Evolutionary conservation across 2,797 vertebrate genomes (phyloP), one percentile per base, ranked within the genome.

Genomic region (Pteropus rufus): DNA sequence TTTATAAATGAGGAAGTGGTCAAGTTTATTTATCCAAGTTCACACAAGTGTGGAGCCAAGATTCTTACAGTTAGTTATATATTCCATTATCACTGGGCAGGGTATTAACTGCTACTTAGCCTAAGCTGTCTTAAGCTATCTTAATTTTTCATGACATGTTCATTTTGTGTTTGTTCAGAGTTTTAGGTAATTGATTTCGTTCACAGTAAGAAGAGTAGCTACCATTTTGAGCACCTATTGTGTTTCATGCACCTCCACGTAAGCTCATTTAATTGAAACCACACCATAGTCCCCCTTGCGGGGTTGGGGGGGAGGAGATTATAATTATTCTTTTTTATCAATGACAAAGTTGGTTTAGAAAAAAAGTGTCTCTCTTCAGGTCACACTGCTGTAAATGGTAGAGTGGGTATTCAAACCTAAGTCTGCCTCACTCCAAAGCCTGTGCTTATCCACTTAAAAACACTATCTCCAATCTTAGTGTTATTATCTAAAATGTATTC

Each of bases 121-220:
- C 52, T 56, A 72, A 76, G n/a, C 49, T 87, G 10, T 16, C 31
- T 73, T 87, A 10, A 69, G 46, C 49, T 90, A 16, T 16, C 31
- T 73, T 81, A 14, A 44, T 77, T 91, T 88, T 83, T 21, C 49
- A 64, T 77, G 83, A 31, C 15, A 36, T 70, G 36, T 60, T 93
- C 23, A 72, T 76, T 92, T n/a, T 65, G 10, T 54, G 24, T 69
- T 60, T 84, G 34, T 67, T 36, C 81, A 70, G 15, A 80, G 49
- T 73, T 95, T 95, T 73, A 84, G 69, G 52, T 92, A 80, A 82
- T 29, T 95, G 15, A 14, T 76, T 87, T 91, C 87, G 15, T 82
- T 81, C 36, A 64, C 16, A 80, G 21, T 79, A 62, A 82, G 65
- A 85, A n/a, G 31, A 80, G 46, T 62, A 80, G 36, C 62, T 44